Conservation (phyloP, 64 coral and sea anemone species). For the Catalaphyllia jardinei region DNA sequence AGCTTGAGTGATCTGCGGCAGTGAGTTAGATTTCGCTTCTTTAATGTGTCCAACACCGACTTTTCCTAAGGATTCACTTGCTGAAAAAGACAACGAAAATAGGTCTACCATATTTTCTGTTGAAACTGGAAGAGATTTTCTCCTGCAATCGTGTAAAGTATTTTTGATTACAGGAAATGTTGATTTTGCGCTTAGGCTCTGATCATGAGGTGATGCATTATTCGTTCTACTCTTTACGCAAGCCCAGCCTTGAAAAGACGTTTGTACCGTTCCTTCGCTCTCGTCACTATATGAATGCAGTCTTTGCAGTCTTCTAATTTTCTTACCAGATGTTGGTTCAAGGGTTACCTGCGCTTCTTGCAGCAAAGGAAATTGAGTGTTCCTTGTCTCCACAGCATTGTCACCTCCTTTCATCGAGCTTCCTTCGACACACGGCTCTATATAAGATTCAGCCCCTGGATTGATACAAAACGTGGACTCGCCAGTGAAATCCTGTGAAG, state of each 20-base stretch:
- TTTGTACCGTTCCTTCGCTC: neutral
- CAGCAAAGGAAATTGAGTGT: neutral
- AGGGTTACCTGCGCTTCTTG: neutral
- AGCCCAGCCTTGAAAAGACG: neutral
- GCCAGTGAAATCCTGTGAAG: neutral
- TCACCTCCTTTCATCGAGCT: neutral
- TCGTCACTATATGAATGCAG: neutral
- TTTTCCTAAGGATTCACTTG: neutral
- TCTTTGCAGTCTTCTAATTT: neutral
- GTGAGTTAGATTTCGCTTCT: neutral
- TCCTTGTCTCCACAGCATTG: neutral
- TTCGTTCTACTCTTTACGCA: neutral
- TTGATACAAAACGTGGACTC: neutral
- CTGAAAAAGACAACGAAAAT: neutral
- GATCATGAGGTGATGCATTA: neutral
- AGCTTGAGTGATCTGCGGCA: neutral
- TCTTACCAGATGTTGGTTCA: neutral
- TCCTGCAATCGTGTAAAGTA: neutral
- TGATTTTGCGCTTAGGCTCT: neutral
- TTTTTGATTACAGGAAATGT: slow-evolving; percentile 1
- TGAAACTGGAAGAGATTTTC: neutral
- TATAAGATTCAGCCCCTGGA: neutral
- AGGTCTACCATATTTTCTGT: neutral
- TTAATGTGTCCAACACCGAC: neutral
- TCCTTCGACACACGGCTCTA: neutral